These are phyloP conservation scores for Allacma fusca DNA, from an alignment of 2,888 invertebrate genomes.

Conservation along the genomic window DNA sequence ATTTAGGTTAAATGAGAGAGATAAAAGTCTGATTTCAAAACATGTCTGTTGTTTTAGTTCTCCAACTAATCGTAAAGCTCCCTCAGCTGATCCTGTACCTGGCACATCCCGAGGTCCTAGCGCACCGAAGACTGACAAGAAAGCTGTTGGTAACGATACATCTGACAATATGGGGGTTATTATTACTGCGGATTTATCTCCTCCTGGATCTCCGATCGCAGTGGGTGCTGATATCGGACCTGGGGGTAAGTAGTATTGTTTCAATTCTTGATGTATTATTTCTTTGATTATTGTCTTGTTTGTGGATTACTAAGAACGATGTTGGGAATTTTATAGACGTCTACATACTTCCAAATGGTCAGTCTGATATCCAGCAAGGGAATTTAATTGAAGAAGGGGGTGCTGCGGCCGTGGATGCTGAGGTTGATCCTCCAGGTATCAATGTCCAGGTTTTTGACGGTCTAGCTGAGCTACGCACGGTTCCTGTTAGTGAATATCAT, in stretches of 20 bases:
- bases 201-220: conserved; percentile 43
- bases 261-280: not conserved
- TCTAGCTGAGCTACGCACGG: conserved; percentile 40
- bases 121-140: not conserved
- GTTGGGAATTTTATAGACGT: conserved; percentile 28
- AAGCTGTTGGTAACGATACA: not conserved
- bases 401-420: conserved; percentile 17
- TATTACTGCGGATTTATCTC: conserved; percentile 55
- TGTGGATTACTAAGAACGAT: not conserved
- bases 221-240: conserved; percentile 32
- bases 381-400: conserved; percentile 19
- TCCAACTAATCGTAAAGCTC: too few relatives aligned
- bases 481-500: conserved; percentile 37
- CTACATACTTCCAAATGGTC: conserved; percentile 44
- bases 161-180: conserved; percentile 36
- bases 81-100: not conserved
- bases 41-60: not conserved
- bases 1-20: too few relatives aligned
- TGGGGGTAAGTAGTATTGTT: conserved; percentile 28
- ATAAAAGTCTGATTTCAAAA: too few relatives aligned
- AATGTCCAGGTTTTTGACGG: conserved; percentile 37
- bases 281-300: not conserved
- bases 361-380: conserved; percentile 38
- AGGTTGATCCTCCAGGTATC: conserved; percentile 8
- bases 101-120: not conserved